These are phyloP conservation scores for Drosophila percnosoma DNA, from an alignment of 2,888 invertebrate genomes.

Conservation along the genomic window DNA sequence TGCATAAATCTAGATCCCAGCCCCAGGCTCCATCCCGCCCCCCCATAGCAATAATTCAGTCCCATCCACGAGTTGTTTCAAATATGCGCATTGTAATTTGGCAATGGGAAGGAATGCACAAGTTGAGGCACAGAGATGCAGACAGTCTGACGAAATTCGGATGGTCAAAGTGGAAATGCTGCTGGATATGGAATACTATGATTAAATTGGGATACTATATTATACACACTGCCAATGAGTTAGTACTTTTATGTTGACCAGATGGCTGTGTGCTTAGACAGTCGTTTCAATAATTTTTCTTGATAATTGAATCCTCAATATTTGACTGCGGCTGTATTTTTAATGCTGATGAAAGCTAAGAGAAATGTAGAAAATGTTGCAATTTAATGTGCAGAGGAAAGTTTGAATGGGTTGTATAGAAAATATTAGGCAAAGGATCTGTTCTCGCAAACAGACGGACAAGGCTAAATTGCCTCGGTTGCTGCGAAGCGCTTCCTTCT, in stretches of 20 bases:
- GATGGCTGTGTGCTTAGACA: neutral
- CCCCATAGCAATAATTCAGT: neutral
- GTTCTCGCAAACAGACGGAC: neutral
- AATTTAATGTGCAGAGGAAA: neutral
- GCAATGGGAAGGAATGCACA: neutral
- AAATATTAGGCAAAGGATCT: neutral
- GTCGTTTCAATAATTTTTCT: neutral
- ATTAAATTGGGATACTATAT: neutral
- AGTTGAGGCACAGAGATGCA: neutral
- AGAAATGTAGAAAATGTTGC: neutral
- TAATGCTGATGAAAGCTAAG: neutral
- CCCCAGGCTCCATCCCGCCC: neutral
- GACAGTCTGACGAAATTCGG: neutral
- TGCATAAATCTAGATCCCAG: neutral
- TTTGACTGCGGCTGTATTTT: neutral
- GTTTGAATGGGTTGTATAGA: neutral
- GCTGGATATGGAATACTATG: neutral
- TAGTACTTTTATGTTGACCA: neutral
- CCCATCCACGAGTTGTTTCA: neutral
- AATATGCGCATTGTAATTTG: constrained; percentile 1
- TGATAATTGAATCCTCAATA: neutral
- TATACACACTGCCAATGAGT: neutral
- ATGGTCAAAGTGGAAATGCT: neutral
- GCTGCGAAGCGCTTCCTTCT: neutral
- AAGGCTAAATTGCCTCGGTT: neutral